Conservation (phyloP, 2,113 vertebrate species). For the Macrotus californicus region DNA sequence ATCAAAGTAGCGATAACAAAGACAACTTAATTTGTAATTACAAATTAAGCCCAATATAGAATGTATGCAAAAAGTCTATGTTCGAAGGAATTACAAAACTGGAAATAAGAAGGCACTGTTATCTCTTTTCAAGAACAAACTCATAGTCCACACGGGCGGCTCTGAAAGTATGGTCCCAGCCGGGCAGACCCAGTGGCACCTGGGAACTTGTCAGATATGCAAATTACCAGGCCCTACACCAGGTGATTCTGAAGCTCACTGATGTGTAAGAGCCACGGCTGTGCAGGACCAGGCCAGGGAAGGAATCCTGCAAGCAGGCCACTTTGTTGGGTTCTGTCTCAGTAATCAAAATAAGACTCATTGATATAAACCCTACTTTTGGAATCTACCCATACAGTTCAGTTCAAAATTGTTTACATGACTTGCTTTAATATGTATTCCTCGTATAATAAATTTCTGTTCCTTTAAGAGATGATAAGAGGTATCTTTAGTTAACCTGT, state of each 20-base stretch:
- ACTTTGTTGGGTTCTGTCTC: neutral
- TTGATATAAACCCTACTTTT: neutral
- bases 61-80: neutral
- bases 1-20: neutral
- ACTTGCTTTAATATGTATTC: neutral
- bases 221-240: too few species aligned
- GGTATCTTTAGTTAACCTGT: neutral
- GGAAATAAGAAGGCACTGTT: neutral
- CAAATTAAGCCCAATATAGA: neutral
- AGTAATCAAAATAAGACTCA: neutral
- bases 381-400: neutral
- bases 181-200: neutral
- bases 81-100: neutral
- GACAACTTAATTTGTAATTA: neutral
- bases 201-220: too few species aligned
- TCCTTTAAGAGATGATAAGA: neutral
- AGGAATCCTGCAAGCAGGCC: neutral
- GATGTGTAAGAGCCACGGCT: neutral
- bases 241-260: neutral
- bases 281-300: fast-evolving
- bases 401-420: neutral
- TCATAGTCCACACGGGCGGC: neutral
- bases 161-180: neutral
- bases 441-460: neutral
- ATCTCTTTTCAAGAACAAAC: neutral